Conservation (phyloP, 2,797 vertebrate species). For the Scyliorhinus canicula region DNA sequence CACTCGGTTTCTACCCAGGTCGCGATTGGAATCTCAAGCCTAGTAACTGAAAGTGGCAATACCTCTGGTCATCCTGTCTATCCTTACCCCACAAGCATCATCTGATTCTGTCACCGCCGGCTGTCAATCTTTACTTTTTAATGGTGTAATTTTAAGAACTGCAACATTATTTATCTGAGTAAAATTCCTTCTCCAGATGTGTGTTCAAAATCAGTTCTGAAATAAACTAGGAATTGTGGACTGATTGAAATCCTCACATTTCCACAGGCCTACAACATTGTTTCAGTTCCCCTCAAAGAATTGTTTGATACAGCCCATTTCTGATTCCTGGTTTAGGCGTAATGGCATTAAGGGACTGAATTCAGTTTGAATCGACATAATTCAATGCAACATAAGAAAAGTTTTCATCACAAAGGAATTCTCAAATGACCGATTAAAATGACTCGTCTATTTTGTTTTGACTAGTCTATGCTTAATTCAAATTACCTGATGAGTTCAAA, state of each 20-base stretch:
- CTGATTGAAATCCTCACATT: neutral
- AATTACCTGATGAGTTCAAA: neutral
- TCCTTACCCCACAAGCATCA: neutral
- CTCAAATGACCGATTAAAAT: slow-evolving; percentile 1
- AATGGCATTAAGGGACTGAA: neutral
- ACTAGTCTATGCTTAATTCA: neutral
- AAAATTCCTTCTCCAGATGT: neutral
- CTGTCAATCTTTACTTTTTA: neutral
- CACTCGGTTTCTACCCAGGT: neutral
- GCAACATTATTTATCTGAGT: neutral
- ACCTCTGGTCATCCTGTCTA: neutral
- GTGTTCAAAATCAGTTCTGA: neutral
- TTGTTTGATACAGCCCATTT: neutral
- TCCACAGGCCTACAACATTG: too few species aligned
- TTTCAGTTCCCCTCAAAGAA: neutral
- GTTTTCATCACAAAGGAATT: neutral
- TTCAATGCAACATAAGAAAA: neutral
- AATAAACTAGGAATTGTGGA: neutral
- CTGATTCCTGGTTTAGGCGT: neutral
- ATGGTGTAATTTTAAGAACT: neutral
- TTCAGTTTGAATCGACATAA: neutral
- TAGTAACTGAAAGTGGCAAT: neutral
- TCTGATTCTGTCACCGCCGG: neutral
- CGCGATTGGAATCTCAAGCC: neutral
- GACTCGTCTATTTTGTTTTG: neutral